Evolutionary conservation across 2,888 invertebrate genomes (phyloP).

Genomic region (Cryptophagus acutangulus): DNA sequence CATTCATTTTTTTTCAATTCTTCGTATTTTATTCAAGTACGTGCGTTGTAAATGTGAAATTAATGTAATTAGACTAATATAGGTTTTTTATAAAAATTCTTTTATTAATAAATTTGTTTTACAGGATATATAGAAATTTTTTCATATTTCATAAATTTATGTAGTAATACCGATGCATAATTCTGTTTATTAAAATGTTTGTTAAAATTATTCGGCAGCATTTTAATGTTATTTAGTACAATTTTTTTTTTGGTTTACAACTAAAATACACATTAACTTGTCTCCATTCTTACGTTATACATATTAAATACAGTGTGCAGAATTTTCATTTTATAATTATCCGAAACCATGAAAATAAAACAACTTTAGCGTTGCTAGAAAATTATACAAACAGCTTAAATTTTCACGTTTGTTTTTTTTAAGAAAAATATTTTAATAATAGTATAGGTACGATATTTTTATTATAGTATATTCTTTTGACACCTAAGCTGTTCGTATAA

Average conservation of each 20-base stretch:
- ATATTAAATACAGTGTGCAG: no score
- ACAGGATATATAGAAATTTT: conserved; percentile 10
- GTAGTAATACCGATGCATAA: conserved; percentile 9
- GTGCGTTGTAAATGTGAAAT: no score
- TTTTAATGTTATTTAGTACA: conserved; percentile 9
- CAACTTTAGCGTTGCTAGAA: no score
- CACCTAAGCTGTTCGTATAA: conserved; percentile 5
- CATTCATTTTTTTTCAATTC: no score
- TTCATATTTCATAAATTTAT: neutral
- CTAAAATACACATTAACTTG: conserved; percentile 4
- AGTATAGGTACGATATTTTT: no score
- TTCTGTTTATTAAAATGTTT: no score
- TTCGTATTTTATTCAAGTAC: no score
- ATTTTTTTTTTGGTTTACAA: conserved; percentile 1
- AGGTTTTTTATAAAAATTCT: conserved; percentile 12
- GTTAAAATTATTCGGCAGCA: conserved; percentile 11
- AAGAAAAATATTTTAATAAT: conserved; percentile 5
- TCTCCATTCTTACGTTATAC: conserved; percentile 7
- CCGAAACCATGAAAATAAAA: no score
- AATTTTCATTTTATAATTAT: no score
- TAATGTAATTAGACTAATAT: no score
- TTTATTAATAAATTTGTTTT: conserved; percentile 12
- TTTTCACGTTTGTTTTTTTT: conserved; percentile 2
- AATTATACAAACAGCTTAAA: conserved; percentile 4
- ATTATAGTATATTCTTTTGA: conserved; percentile 2